Evolutionary conservation across 2,888 invertebrate species (phyloP).

Genomic region (Netelia melanura): DNA sequence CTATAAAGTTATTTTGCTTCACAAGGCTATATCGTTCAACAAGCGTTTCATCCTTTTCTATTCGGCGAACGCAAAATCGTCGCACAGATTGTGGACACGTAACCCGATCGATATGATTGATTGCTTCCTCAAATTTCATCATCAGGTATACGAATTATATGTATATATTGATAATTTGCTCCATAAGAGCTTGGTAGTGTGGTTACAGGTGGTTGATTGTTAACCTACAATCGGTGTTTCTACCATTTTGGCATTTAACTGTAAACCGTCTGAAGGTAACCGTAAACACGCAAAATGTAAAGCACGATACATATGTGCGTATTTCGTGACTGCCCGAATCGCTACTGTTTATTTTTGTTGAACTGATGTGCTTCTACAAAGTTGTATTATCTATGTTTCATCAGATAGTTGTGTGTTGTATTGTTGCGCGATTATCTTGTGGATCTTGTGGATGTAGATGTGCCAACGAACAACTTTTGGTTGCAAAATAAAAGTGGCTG

Average conservation of each 20-base stretch:
- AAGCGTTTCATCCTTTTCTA: background rate
- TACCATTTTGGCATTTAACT: background rate
- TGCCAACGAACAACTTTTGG: slow-evolving; percentile 40
- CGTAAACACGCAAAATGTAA: background rate
- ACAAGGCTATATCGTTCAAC: background rate
- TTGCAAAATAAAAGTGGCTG: slow-evolving; percentile 36
- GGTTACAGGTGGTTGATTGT: too few relatives aligned
- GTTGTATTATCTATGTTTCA: background rate
- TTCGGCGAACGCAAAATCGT: background rate
- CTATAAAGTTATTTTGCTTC: background rate
- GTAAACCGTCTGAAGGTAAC: background rate
- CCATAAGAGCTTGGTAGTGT: too few relatives aligned
- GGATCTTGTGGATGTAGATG: slow-evolving; percentile 13
- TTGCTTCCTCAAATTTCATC: background rate
- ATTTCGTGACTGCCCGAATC: too few relatives aligned
- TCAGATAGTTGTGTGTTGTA: background rate
- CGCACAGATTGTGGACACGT: background rate
- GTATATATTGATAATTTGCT: too few relatives aligned
- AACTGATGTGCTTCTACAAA: background rate
- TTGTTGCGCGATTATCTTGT: slow-evolving; percentile 2
- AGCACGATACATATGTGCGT: too few relatives aligned
- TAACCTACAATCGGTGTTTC: background rate
- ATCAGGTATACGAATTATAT: background rate
- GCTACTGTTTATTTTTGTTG: too few relatives aligned
- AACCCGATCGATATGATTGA: background rate